phyloP scores from a whole-genome alignment of 2,888 invertebrate species.

The Dolichopus griseipennis region DNA sequence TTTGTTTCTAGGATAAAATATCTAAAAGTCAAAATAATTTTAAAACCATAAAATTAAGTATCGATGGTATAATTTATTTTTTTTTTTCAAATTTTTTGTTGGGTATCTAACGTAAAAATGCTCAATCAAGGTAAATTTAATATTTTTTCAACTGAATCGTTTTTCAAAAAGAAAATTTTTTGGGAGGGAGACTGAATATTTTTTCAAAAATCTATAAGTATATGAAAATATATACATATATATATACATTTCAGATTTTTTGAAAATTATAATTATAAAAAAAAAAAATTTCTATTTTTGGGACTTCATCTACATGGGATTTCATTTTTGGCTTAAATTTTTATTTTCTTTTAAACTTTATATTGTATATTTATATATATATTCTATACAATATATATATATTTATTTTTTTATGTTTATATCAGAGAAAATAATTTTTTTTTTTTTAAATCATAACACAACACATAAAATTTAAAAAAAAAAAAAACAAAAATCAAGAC shows the following conservation, averaged over 20 bases:
- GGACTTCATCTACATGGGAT: neutral
- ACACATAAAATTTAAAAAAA: neutral
- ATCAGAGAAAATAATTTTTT: neutral
- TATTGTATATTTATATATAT: too few species aligned
- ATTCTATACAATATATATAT: too few species aligned
- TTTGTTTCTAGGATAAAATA: too few species aligned
- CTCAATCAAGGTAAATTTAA: neutral
- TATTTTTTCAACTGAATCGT: neutral
- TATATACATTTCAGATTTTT: too few species aligned
- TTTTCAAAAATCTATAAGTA: too few species aligned
- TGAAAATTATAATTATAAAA: neutral
- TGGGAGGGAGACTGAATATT: neutral
- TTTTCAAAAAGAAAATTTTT: neutral
- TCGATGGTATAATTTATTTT: too few species aligned
- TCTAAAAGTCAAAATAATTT: too few species aligned
- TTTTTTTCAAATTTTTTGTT: too few species aligned
- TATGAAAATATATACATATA: too few species aligned
- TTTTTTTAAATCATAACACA: neutral
- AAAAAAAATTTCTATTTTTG: neutral
- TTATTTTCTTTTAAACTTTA: neutral
- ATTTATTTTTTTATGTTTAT: neutral
- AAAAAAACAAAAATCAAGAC: neutral
- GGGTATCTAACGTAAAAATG: neutral
- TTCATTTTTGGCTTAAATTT: constrained; percentile 4
- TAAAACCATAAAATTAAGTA: too few species aligned